phyloP scores from a whole-genome alignment of 2,113 vertebrate species.

The Sphyrna mokarran region DNA sequence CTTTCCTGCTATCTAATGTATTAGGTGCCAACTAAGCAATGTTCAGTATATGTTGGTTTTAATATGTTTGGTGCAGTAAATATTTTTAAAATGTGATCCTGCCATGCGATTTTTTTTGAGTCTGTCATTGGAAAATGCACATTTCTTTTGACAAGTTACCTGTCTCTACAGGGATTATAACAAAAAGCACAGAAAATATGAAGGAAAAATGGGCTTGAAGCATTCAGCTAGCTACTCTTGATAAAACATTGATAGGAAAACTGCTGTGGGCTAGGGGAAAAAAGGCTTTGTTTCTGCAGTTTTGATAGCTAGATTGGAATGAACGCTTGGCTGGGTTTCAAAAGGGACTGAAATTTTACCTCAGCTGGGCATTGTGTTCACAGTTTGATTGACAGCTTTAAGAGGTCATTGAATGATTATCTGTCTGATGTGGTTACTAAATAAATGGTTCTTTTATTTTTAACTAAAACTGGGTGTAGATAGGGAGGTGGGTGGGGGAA shows the following conservation, averaged over 20 bases:
- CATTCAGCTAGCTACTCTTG: not conserved
- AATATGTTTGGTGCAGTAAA: no score
- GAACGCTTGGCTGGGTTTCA: not conserved
- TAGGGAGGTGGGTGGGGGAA: no score
- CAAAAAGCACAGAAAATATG: not conserved
- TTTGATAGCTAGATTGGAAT: not conserved
- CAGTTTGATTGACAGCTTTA: not conserved
- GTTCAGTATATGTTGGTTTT: no score
- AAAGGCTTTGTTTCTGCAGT: not conserved
- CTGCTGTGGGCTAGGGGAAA: not conserved
- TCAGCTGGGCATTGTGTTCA: not conserved
- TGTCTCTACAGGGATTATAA: not conserved
- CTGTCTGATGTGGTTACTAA: not conserved
- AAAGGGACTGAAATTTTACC: not conserved
- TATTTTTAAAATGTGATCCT: no score
- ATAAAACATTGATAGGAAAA: not conserved
- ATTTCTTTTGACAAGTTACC: no score
- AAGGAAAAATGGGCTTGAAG: not conserved
- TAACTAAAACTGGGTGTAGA: not conserved
- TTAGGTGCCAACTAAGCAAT: no score
- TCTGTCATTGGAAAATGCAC: no score
- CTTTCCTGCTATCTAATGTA: no score
- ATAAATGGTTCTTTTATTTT: not conserved
- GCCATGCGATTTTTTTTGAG: no score
- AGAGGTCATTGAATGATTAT: not conserved